Base-by-base conservation (phyloP, 1,140 invertebrate species). In the Leptopilina clavipes region DNA sequence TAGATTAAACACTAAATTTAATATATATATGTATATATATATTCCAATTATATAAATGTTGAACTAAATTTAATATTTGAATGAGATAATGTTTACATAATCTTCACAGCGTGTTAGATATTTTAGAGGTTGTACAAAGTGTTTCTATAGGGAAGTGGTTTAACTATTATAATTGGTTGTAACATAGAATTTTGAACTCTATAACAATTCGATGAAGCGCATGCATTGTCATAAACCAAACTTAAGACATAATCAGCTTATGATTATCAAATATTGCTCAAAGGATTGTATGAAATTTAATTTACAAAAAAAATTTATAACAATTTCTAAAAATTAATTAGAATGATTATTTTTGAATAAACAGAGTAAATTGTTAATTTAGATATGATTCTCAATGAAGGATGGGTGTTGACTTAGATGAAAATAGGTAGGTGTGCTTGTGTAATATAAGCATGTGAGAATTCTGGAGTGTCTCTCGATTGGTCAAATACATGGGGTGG, bases 401-500 rank as follows among this genome's bases (percentile, higher is more conserved):
- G 7, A n/a, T 72, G 78, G 76, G 78, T 80, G 78, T 82, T 14
- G 72, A 77, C 75, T 71, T 73, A 8, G 48, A 11, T 56, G 11
- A 22, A 72, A 52, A 73, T 44, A 70, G 45, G 73, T 54, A 74
- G 12, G 37, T 59, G 37, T 70, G 56, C 10, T n/a, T n/a, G n/a
- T n/a, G n/a, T n/a, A n/a, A n/a, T n/a, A n/a, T n/a, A n/a, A n/a
- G 73, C 71, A 72, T 11, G 54, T 37, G 71, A 59, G 56, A 25
- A 77, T 76, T 80, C 65, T 82, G 77, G 79, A 82, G 75, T 79
- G 84, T 79, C 85, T 76, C 83, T 89, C 86, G 85, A 91, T 90
- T 91, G 90, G 90, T 90, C 89, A 90, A 83, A 77, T 76, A 54
- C 80, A 81, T 79, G 73, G 81, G 85, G 86, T 87, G 89, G 84